Base-by-base conservation (phyloP, 2,113 vertebrate genomes). In the Aphelocoma coerulescens region DNA sequence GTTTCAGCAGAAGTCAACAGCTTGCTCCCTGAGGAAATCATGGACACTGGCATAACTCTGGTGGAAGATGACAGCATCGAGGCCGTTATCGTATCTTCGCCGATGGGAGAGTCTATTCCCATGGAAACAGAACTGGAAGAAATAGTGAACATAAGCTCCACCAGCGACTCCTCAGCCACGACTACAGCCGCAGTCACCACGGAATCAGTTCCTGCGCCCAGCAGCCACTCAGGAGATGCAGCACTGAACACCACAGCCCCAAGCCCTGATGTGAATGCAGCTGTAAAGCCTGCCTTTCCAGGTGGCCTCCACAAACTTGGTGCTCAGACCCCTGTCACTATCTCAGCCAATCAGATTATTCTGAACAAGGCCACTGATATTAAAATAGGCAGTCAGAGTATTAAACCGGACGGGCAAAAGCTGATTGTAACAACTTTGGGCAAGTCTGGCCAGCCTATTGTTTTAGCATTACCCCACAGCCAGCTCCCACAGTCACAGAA, bases 1-100 rank as follows among this genome's bases (percentile, higher is more conserved):
- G 99, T 99, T 94, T 99, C 99, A 67, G 99, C 99, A 41, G 99
- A 99, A 97, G 98, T 99, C 95, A 99, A 99, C 98, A 99, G 98
- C 95, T 98, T 99, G 97, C 99, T 99, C 86, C 99, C 99, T 48
- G 99, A 99, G 97, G 99, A 99, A 95, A 99, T 99, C 96, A 99
- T 99, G 99, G 99, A 99, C 91, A 99, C 99, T 0, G 99, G 98
- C 79, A 98, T 99, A 83, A 97, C 98, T 13, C 98, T 99, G 88
- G 99, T 99, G 92, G 99, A 99, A 84, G 98, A 99, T 13, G 98
- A 99, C 92, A 98, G 98, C 85, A 98, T 98, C 12, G 98, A 99
- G 94, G 97, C 98, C 3, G 98, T 98, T 37, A 98, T 98, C 17
- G 94, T 98, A 76, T 94, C 98, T 0, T 98, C 97, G 4, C 99